Evolutionary conservation across 2,888 invertebrate genomes (phyloP), one percentile per base, ranked within the genome.

Genomic region (Philonicus albiceps): DNA sequence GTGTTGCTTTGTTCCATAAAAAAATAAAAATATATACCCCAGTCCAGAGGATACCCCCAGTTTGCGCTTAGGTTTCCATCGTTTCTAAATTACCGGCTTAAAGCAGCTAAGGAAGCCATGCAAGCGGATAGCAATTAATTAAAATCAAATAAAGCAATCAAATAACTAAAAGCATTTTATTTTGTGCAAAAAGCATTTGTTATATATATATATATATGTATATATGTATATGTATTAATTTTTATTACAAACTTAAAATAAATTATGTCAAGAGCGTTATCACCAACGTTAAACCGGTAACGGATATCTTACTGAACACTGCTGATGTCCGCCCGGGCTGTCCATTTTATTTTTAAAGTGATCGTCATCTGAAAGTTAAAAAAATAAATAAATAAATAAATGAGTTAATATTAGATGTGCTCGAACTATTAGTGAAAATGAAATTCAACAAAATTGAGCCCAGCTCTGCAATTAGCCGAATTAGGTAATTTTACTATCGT

Each of bases 81-180:
- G 64, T 64, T 64, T 64, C 64, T 64, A 64, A 64, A 64, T 64
- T 64, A 64, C 49, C 49, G 27, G 22, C 22, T 64, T 49, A 78
- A 78, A 78, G 78, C 78, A 43, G 27, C 27, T 64, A 64, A 64
- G 22, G 78, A 78, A 78, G 78, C 78, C 78, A 78, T 78, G 78
- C 78, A 78, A 64, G 19, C 64, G 27, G 64, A 64, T 22, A 64
- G 64, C 49, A 78, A 49, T 78, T 49, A 30, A 43, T 43, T 43
- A 43, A 43, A 43, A 43, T 16, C 13, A 43, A 43, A 76, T 37
- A 78, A 78, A 37, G 49, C 76, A 78, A 49, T 78, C 78, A 78
- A 78, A 78, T 43, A 78, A 78, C 78, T 78, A 78, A 78, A 64
- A 64, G 64, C 64, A 64, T 64, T 64, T 64, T 64, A 64, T 64